phyloP scores from a whole-genome alignment of 2,888 invertebrate species.

The Mesorhabditis sp. region DNA sequence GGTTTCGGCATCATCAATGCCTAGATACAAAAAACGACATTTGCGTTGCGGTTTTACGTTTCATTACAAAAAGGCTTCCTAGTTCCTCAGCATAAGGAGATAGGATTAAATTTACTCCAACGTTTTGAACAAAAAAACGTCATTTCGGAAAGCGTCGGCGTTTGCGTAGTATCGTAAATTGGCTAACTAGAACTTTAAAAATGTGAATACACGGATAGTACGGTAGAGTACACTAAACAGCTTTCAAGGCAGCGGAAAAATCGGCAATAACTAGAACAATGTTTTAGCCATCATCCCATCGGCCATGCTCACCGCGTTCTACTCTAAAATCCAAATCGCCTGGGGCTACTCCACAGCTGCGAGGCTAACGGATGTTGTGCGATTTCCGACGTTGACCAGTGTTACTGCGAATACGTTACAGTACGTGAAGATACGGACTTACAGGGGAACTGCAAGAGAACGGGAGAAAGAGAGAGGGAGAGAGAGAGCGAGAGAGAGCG shows the following conservation, averaged over 20 bases:
- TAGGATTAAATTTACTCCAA: no score
- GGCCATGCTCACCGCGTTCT: slow-evolving; percentile 1
- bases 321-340: not conserved
- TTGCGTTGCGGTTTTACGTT: no score
- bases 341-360: slow-evolving; percentile 5
- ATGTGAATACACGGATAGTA: not conserved
- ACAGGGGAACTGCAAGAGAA: no score
- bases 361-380: not conserved
- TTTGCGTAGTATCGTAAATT: no score
- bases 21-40: no score
- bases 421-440: not conserved
- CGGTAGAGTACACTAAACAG: not conserved
- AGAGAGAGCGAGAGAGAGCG: no score
- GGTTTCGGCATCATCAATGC: no score
- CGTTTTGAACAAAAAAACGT: no score
- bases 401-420: slow-evolving; percentile 2
- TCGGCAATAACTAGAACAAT: not conserved
- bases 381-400: not conserved
- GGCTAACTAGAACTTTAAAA: not conserved
- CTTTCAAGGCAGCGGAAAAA: not conserved
- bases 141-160: no score
- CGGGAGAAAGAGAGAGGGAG: no score
- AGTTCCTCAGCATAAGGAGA: no score
- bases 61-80: no score
- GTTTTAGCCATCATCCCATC: not conserved